Evolutionary conservation across 2,888 invertebrate genomes (phyloP).

Genomic region (Lasioglossum zephyrum): DNA sequence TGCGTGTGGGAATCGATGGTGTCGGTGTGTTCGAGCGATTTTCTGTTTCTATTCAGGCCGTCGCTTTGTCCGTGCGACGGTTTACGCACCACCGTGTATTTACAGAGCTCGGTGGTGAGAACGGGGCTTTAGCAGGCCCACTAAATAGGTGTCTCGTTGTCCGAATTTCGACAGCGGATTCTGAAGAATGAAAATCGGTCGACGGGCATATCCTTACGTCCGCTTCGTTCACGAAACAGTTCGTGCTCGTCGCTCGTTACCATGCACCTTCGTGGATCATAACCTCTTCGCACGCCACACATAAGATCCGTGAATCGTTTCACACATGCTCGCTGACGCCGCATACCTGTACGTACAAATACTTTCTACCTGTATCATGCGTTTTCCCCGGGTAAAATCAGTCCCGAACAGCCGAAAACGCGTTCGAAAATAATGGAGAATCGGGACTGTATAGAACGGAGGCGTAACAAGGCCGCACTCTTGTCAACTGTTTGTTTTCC

Average conservation of each 20-base stretch:
- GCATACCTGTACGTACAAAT: background rate
- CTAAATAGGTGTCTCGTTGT: slow-evolving; percentile 53
- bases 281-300: slow-evolving; percentile 54
- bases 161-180: slow-evolving; percentile 15
- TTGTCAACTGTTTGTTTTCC: slow-evolving; percentile 12
- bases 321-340: slow-evolving; percentile 30
- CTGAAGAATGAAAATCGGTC: slow-evolving; percentile 15
- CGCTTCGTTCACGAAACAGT: slow-evolving; percentile 3
- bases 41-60: background rate
- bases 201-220: background rate
- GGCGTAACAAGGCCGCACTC: background rate
- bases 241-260: slow-evolving; percentile 8
- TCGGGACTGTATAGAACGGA: background rate
- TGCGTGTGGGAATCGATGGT: slow-evolving; percentile 28
- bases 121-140: slow-evolving; percentile 44
- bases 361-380: background rate
- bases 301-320: slow-evolving; percentile 34
- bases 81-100: slow-evolving; percentile 27
- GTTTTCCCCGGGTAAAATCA: background rate
- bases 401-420: background rate
- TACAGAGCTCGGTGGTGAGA: slow-evolving; percentile 15
- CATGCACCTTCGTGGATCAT: slow-evolving; percentile 53
- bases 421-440: background rate
- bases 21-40: slow-evolving; percentile 3
- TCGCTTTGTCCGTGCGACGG: slow-evolving; percentile 16